These are phyloP conservation scores for Euura lappo DNA, from an alignment of 1,140 invertebrate species.

Conservation along the genomic window DNA sequence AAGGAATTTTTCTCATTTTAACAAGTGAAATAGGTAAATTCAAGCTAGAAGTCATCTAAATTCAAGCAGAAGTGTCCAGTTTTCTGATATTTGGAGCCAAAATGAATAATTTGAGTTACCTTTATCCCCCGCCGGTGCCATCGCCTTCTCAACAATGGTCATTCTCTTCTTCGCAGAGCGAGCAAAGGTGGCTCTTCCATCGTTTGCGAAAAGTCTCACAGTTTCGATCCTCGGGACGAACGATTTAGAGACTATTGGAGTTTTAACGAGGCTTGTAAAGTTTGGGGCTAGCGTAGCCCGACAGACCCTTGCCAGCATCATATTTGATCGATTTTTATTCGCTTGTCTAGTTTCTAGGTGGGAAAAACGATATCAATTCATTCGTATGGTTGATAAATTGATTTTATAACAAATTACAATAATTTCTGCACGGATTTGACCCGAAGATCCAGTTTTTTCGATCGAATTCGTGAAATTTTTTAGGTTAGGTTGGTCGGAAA, in stretches of 20 bases:
- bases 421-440: not conserved
- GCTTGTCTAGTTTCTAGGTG: not conserved
- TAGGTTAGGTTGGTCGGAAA: too few relatives aligned
- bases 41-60: too few relatives aligned
- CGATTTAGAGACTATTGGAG: conserved; percentile 31
- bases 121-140: conserved; percentile 60
- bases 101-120: conserved; percentile 47
- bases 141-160: conserved; percentile 57
- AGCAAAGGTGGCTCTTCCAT: conserved; percentile 43
- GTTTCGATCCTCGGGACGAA: conserved; percentile 37
- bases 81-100: not conserved
- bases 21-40: too few relatives aligned
- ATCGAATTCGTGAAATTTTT: not conserved
- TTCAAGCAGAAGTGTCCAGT: not conserved
- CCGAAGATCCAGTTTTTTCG: not conserved
- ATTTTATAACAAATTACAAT: too few relatives aligned
- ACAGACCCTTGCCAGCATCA: conserved; percentile 50
- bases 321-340: conserved; percentile 25
- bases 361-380: not conserved
- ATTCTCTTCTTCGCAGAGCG: conserved; percentile 41
- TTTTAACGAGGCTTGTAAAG: conserved; percentile 37
- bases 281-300: conserved; percentile 42
- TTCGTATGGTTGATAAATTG: not conserved
- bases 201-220: conserved; percentile 47
- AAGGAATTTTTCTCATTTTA: too few relatives aligned